Percentiles rank a stretch among this genome's conserved stretches.
phyloP scores from a whole-genome alignment of 2,888 invertebrate genomes.

The Brenthis hecate region DNA sequence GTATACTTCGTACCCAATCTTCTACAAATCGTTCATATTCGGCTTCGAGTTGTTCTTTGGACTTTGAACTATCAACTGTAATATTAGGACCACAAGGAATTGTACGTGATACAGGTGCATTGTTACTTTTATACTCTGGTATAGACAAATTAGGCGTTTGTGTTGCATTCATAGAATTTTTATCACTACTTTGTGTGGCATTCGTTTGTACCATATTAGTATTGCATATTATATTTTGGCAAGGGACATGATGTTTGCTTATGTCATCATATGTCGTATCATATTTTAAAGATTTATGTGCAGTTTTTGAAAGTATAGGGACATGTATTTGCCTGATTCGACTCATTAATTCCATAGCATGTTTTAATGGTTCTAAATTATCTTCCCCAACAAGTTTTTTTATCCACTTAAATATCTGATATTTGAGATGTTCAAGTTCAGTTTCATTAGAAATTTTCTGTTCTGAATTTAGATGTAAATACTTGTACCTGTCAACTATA shows the following conservation, averaged over 20 bases:
- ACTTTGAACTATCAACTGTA: slow-evolving; percentile 13
- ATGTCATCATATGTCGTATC: background rate
- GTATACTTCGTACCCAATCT: slow-evolving; percentile 57
- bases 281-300: background rate
- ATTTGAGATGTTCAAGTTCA: slow-evolving; percentile 64
- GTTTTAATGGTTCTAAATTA: slow-evolving; percentile 49
- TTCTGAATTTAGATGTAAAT: slow-evolving; percentile 54
- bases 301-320: slow-evolving; percentile 44
- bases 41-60: slow-evolving; percentile 47
- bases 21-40: slow-evolving; percentile 53
- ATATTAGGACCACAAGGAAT: slow-evolving; percentile 7
- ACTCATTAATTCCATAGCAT: slow-evolving; percentile 55
- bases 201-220: slow-evolving; percentile 1
- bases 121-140: slow-evolving; percentile 10
- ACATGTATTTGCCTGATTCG: slow-evolving; percentile 54
- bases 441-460: slow-evolving; percentile 45
- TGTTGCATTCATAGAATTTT: slow-evolving; percentile 1
- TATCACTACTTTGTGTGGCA: background rate
- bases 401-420: slow-evolving; percentile 69
- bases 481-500: slow-evolving; percentile 63
- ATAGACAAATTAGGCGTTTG: background rate
- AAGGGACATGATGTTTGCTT: background rate
- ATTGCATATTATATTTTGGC: slow-evolving; percentile 4
- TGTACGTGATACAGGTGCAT: background rate
- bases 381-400: slow-evolving; percentile 57